Base-by-base conservation (phyloP, 2,797 vertebrate species). In the Argyrosomus regius region DNA sequence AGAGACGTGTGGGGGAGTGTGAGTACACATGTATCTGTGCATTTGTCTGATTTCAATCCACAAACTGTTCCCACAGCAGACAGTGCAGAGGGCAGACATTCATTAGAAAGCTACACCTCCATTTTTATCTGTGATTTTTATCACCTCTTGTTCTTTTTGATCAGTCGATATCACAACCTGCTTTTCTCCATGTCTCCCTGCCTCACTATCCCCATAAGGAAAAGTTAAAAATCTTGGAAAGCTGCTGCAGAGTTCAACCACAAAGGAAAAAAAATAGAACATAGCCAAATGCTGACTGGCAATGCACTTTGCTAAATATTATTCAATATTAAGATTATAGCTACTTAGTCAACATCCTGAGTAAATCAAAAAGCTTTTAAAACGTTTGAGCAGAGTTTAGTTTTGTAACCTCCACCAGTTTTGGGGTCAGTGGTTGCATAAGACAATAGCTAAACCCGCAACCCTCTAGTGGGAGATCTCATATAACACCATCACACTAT, bases 361-460 rank as follows among this genome's bases (percentile, higher is more conserved):
- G 72, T 67, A 71, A 77, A 87, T 89, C 70, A 81, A 75, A 85
- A 77, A 70, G 28, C 10, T 58, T 75, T 81, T 41, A 45, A 80
- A 88, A 43, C 0, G 2, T 88, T 88, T 84, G 26, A 80, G 74
- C 64, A 70, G 45, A 80, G 54, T 80, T 77, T 79, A 60, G 35
- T 78, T 84, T 64, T 62, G 73, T 66, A 74, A 71, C 10, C 45
- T 41, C 46, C 20, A 64, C 22, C 12, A 0, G 18, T 53, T 81
- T 78, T 59, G 56, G 75, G 78, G 72, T 74, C 54, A 76, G 64
- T 46, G 58, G 80, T 88, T 83, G 22, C 80, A 72, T 78, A 83
- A 84, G 89, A 90, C 82, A 88, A 90, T 65, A 79, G 76, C 56
- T 62, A 31, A 83, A 87, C 56, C 76, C 88, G 73, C 77, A 89